Evolutionary conservation across 2,113 vertebrate species (phyloP), one percentile per base, ranked within the genome.

Genomic region (Hoplias malabaricus): DNA sequence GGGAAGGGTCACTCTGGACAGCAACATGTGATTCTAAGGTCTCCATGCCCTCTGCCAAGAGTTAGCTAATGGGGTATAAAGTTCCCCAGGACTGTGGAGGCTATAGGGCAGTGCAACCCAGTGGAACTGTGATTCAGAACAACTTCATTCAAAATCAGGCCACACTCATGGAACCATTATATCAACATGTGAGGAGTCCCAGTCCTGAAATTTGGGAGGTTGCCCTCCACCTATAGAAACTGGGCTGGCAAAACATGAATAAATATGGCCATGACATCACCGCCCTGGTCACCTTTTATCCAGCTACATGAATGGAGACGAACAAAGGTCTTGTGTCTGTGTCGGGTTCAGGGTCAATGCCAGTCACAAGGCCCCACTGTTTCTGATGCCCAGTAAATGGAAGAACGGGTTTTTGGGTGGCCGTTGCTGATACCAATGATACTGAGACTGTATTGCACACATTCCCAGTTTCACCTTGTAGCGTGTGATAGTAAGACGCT

Each of bases 201-300:
- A 11, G 67, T 69, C 77, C 80, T 78, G 80, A 86, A 5, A 21
- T 21, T 11, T 46, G n/a, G 69, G 48, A 67, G 70, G 7, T 43
- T 25, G 59, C 14, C 67, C 36, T 23, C 21, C 53, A 36, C 31
- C 34, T 19, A 43, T 27, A 70, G 13, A 75, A 73, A 46, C n/a
- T 12, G 9, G 13, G 10, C 66, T 77, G 80, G 66, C 83, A 59
- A 65, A 40, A 62, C 25, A 62, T 70, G 73, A 86, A 81, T 69
- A 69, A 67, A 56, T 10, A 68, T 38, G 46, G 78, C 38, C 3
- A 33, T 85, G 80, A 90, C 84, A 80, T 89, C 87, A 87, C 75
- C 74, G 40, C 29, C 46, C 31, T 63, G 69, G 80, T 89, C 85
- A 87, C 50, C 59, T 63, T 54, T 54, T 46, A 33, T 71, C 36